These are phyloP conservation scores for Strigops habroptila DNA, from an alignment of 2,113 vertebrate genomes.

Conservation along the genomic window DNA sequence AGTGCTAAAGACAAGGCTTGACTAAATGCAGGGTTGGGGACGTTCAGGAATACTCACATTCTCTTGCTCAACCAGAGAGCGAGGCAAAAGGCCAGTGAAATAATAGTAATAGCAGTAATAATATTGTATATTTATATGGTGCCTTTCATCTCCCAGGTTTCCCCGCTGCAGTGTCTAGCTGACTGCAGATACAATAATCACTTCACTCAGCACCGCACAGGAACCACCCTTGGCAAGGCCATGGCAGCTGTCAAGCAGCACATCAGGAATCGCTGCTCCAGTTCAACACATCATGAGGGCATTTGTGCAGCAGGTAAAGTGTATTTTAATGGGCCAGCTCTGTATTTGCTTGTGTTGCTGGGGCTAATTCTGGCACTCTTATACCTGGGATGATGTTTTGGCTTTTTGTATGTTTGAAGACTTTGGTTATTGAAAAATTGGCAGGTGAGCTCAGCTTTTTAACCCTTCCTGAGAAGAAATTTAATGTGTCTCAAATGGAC, in stretches of 20 bases:
- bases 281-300: rapidly evolving
- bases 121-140: not conserved
- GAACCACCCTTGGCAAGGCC: not conserved
- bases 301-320: not conserved
- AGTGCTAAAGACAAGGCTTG: not conserved
- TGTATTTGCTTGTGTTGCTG: not conserved
- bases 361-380: not conserved
- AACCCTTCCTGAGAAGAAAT: not conserved
- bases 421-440: not conserved
- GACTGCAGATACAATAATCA: not conserved
- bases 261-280: not conserved
- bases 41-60: not conserved
- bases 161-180: not conserved
- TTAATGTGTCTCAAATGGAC: not conserved
- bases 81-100: not conserved
- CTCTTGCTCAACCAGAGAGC: not conserved
- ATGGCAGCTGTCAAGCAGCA: not conserved
- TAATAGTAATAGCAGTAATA: not conserved
- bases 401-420: not conserved
- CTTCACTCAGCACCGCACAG: not conserved
- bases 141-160: not conserved
- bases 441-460: not conserved
- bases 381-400: not conserved
- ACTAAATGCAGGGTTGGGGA: not conserved
- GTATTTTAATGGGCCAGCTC: not conserved